Base-by-base conservation (phyloP, 2,888 invertebrate genomes). In the Altica lythri region DNA sequence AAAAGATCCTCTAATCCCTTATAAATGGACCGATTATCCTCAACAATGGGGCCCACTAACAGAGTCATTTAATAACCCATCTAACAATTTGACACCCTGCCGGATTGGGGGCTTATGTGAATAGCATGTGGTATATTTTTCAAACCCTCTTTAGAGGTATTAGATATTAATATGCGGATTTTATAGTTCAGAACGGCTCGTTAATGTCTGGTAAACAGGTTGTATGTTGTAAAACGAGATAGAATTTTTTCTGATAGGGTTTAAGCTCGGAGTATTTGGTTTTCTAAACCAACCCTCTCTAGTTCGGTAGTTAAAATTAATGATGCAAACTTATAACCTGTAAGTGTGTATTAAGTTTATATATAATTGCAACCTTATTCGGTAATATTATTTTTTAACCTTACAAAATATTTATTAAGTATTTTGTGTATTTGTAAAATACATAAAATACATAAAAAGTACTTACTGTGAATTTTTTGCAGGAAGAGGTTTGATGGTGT, bases 61-160 rank as follows among this genome's bases (percentile, higher is more conserved):
- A 29, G 50, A 55, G 53, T 58, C 57, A 55, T 61, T 61, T 58
- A 59, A 61, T 60, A 60, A 58, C 56, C 54, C 55, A 43, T 52
- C 53, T 53, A 46, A 59, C 49, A 52, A 59, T 59, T 57, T 57
- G 61, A 58, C 61, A 59, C 61, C 61, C 57, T 55, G 53, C 48
- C 29, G 56, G 51, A 57, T n/a, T 54, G 29, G 38, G 22, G 49
- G 40, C 32, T 49, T 40, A 49, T 16, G 29, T 45, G 53, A 56
- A 48, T 55, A 37, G 54, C 59, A 60, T 60, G 59, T 60, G 59
- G 56, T 55, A 55, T 43, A 49, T 52, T 54, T 45, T 53, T 49
- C 48, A 45, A 44, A 54, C 43, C 54, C 49, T 43, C 42, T 35
- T 52, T 45, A 19, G 32, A n/a, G 35, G 47, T 19, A 52, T 58